phyloP scores from a whole-genome alignment of 2,888 invertebrate genomes.

The Sepioteuthis lessoniana region DNA sequence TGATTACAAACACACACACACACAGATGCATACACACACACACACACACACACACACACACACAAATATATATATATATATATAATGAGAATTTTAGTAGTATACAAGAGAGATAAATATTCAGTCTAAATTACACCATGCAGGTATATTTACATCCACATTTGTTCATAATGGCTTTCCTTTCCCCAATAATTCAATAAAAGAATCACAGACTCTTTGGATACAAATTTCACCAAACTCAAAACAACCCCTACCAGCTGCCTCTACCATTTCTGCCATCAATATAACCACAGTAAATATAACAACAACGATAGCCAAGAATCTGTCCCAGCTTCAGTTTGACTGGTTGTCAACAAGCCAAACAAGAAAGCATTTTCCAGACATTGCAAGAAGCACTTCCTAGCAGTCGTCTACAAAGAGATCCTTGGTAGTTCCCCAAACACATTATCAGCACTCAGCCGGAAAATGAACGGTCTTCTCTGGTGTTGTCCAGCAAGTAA shows the following conservation, averaged over 20 bases:
- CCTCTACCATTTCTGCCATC: neutral
- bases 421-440: neutral
- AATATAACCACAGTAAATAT: neutral
- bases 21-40: too few relatives aligned
- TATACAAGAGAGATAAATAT: neutral
- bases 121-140: neutral
- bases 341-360: neutral
- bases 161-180: neutral
- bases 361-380: neutral
- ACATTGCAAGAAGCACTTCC: neutral
- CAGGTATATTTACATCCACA: neutral
- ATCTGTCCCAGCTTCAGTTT: neutral
- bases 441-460: neutral
- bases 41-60: too few relatives aligned
- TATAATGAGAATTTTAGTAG: too few relatives aligned
- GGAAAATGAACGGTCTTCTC: conserved; percentile 15
- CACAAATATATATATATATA: too few relatives aligned
- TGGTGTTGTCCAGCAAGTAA: neutral
- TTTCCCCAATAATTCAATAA: conserved; percentile 2
- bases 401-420: neutral
- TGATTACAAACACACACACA: too few relatives aligned
- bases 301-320: neutral
- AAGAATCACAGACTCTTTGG: neutral
- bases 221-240: conserved; percentile 7
- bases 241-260: neutral